These are phyloP conservation scores for Philotrypesis tridentata DNA, from an alignment of 1,140 invertebrate species.

Conservation along the genomic window DNA sequence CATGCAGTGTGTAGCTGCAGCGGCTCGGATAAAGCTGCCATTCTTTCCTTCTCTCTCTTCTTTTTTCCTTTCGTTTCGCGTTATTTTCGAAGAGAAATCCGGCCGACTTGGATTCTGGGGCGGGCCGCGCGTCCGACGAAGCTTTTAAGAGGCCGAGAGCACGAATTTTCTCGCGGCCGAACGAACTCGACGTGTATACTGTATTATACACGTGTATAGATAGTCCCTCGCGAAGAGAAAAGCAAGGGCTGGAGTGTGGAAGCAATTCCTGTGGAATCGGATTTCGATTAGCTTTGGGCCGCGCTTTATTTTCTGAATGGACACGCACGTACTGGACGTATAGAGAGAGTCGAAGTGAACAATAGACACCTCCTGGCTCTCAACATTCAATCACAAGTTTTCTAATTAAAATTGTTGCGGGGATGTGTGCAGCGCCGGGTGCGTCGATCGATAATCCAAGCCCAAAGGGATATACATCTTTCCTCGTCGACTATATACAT, in stretches of 20 bases:
- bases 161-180: background rate
- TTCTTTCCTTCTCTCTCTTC: background rate
- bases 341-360: background rate
- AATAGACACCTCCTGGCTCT: background rate
- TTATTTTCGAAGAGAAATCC: background rate
- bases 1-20: background rate
- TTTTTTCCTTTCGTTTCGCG: background rate
- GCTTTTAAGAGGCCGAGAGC: background rate
- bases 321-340: background rate
- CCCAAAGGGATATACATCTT: background rate
- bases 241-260: too few relatives aligned
- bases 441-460: constrained; percentile 15
- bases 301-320: too few relatives aligned
- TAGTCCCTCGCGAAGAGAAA: too few relatives aligned
- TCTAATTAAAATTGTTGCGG: constrained; percentile 32
- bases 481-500: background rate
- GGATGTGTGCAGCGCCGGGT: too few relatives aligned
- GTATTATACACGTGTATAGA: too few relatives aligned
- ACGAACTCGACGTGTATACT: too few relatives aligned
- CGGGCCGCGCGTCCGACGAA: background rate
- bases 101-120: background rate
- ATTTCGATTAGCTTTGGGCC: too few relatives aligned
- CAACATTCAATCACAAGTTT: background rate
- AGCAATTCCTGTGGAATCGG: too few relatives aligned
- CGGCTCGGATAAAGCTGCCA: background rate